Base-by-base conservation (phyloP, 2,888 invertebrate genomes). In the Marronus borbonicus region DNA sequence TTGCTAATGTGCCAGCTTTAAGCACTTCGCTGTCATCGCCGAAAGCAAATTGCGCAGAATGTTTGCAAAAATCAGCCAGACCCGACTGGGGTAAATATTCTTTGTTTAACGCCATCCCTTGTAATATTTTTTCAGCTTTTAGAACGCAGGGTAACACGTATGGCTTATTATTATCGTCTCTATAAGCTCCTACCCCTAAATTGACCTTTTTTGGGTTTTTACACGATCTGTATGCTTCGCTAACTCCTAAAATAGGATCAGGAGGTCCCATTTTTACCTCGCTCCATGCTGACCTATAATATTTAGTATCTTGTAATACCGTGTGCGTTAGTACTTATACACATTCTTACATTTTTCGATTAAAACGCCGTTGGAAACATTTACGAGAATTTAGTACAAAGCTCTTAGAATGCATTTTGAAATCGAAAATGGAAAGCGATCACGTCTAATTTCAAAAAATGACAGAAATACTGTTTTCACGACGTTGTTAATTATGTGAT, bases 101-200 rank as follows among this genome's bases (percentile, higher is more conserved):
- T 83, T 99, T 95, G 88, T 99, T 97, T 86, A 98, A 85, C 44
- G 90, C 90, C 84, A 93, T 93, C 0, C 88, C 86, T 80, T 90
- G 86, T 8, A 99, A 86, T 65, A 91, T 90, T 80, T 94, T 92
- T 89, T 98, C 98, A 3, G 99, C 98, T 91, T 92, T 92, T 80
- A 89, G 91, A 36, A 99, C 98, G 87, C 95, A 95, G 28, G 97
- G 97, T 77, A 99, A 90, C 24, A 99, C 93, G 88, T 93, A 98
- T 1, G 99, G 99, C 90, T 99, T 98, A 76, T 98, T 98, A 85
- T 96, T 93, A 87, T 99, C 99, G 89, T 99, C 98, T 83, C 99
- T 93, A 89, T 99, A 99, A 8, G 99, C 98, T 80, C 97, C 97
- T 3, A 94, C 97, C 79, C 98, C 98, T 72, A 99, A 92, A 89